These are phyloP conservation scores for Pseudorhombus dupliciocellatus DNA, from an alignment of 2,113 vertebrate genomes.

Conservation along the genomic window DNA sequence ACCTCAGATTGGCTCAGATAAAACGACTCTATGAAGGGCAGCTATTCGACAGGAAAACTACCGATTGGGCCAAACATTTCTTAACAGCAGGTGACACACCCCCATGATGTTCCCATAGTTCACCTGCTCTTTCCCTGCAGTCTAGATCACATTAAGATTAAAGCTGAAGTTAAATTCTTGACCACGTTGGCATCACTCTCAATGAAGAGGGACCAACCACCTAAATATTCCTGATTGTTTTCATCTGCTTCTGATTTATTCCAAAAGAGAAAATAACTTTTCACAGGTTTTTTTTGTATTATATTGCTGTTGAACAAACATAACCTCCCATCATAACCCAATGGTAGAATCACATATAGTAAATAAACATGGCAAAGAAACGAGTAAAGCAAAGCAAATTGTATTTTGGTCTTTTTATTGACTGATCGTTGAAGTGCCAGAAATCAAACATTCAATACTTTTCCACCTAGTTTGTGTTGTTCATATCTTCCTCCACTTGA, in stretches of 20 bases:
- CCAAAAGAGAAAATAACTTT: no score
- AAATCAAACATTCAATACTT: conserved; percentile 61
- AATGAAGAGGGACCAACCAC: no score
- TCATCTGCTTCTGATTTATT: no score
- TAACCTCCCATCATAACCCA: background rate
- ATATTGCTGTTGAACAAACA: no score
- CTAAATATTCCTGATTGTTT: no score
- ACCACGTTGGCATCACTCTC: no score
- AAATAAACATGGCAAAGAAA: background rate
- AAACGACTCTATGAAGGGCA: conserved; percentile 58
- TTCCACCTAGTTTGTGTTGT: conserved; percentile 35
- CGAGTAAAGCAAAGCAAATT: conserved; percentile 24
- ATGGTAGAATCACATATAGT: background rate
- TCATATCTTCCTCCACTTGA: conserved; percentile 29
- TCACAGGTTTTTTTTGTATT: no score
- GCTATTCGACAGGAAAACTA: conserved; percentile 63
- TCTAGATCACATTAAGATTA: no score
- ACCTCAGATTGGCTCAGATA: conserved; percentile 63
- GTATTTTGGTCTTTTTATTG: conserved; percentile 66
- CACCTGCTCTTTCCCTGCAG: no score
- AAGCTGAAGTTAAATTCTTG: no score
- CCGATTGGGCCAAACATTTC: conserved; percentile 66
- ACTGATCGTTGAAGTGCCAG: conserved; percentile 47
- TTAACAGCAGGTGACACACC: conserved; percentile 39
- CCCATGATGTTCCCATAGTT: conserved; percentile 18